Conservation (phyloP, 2,797 vertebrate species). For the Argya squamiceps region DNA sequence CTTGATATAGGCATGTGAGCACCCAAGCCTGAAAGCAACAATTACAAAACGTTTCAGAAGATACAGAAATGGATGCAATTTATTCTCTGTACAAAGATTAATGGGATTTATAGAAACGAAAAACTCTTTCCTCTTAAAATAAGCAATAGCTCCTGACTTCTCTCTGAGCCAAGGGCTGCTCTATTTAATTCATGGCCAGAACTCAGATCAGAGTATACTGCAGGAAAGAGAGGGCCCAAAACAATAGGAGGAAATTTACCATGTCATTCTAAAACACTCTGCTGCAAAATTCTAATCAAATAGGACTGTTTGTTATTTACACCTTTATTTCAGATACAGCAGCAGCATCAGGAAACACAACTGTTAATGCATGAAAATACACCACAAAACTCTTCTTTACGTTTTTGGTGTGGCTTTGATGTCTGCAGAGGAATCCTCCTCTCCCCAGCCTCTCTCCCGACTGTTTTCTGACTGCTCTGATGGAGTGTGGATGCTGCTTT, state of each 20-base stretch:
- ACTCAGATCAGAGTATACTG: neutral
- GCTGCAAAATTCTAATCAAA: neutral
- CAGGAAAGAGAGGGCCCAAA: neutral
- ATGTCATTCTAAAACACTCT: neutral
- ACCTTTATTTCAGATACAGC: neutral
- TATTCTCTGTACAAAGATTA: neutral
- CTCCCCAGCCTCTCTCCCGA: slow-evolving; percentile 56
- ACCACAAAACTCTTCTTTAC: slow-evolving; percentile 47
- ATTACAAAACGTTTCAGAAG: neutral
- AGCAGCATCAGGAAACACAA: neutral
- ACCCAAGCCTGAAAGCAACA: slow-evolving; percentile 75
- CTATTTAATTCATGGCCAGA: neutral
- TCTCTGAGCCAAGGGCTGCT: neutral
- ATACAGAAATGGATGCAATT: neutral
- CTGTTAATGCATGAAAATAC: neutral
- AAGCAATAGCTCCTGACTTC: neutral
- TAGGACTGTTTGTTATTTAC: neutral
- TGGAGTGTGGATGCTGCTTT: slow-evolving; percentile 60
- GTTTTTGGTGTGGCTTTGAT: slow-evolving; percentile 72
- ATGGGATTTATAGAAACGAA: neutral
- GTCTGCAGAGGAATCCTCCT: slow-evolving; percentile 45
- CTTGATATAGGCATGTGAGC: slow-evolving; percentile 84
- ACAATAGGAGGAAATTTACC: neutral
- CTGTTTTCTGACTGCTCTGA: slow-evolving; percentile 49
- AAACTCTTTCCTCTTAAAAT: neutral